Evolutionary conservation across 1,140 invertebrate genomes (phyloP).

Genomic region (Ips typographus): DNA sequence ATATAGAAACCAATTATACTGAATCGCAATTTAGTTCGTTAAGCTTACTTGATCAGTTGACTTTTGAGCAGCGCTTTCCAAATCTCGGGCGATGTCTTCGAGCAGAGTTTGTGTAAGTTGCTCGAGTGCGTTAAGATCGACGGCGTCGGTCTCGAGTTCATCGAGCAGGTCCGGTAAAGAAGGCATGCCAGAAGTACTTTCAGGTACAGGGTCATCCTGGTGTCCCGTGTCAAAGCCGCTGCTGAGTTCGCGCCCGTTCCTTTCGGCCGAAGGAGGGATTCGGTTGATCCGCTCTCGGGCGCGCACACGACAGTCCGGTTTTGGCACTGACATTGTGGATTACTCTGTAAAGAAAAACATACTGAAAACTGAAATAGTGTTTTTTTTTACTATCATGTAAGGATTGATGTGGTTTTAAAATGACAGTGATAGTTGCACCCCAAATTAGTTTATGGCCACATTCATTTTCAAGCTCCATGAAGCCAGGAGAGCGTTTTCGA

Average conservation of each 20-base stretch:
- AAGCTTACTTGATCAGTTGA: conserved; percentile 47
- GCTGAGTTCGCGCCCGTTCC: conserved; percentile 67
- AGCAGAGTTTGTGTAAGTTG: conserved; percentile 77
- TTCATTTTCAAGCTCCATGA: too few relatives aligned
- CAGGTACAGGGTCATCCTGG: conserved; percentile 51
- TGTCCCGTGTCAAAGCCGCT: conserved; percentile 53
- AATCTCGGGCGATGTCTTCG: conserved; percentile 74
- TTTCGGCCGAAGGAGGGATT: conserved; percentile 83
- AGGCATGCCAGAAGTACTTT: conserved; percentile 73
- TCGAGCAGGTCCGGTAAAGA: conserved; percentile 77
- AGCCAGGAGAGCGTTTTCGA: too few relatives aligned
- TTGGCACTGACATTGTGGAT: conserved; percentile 43
- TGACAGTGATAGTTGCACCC: too few relatives aligned
- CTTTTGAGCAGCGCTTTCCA: conserved; percentile 67
- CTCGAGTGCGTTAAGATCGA: conserved; percentile 69
- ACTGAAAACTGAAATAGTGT: background rate
- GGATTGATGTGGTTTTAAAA: too few relatives aligned
- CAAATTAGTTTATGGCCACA: too few relatives aligned
- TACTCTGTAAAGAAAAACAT: conserved; percentile 8
- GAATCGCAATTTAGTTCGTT: background rate
- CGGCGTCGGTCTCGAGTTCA: conserved; percentile 62
- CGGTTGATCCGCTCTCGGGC: conserved; percentile 71
- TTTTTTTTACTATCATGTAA: background rate
- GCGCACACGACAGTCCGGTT: conserved; percentile 58
- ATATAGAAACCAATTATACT: background rate